Base-by-base conservation (phyloP, 2,113 vertebrate species). In the Heterotilapia buettikoferi region DNA sequence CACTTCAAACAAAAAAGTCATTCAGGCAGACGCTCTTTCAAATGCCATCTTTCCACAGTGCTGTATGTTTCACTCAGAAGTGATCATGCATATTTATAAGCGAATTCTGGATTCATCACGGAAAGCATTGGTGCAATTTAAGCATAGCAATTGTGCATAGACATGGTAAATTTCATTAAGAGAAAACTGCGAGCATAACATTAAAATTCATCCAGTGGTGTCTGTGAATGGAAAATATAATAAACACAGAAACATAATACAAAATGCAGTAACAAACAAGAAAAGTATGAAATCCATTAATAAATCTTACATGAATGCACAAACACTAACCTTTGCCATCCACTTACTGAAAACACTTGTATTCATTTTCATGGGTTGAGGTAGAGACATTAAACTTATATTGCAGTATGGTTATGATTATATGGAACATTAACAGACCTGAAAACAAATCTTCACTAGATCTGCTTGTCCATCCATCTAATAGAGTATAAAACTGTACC, bases 1-100 rank as follows among this genome's bases (percentile, higher is more conserved):
- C 29, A 33, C 9, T 21, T 19, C 26, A 80, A 86, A 79, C 80
- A 79, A 79, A 54, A 79, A 71, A 79, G 19, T n/a, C 9, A 29
- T 59, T 91, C 66, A 43, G n/a, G 56, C 43, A 66, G 76, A 86
- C 76, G 33, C 12, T 52, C 21, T 66, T 66, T 66, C 33, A 66
- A 66, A 66, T 1, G 9, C 53, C 76, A 68, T 9, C 89, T 89
- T 84, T 66, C n/a, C 21, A 40, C 29, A 50, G 31, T 10, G 10
- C 43, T 38, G 29, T 26, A 66, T 56, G 38, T 84, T 88, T 59
- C 16, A 88, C 52, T 56, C 80, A 54, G 47, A 86, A 21, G 29
- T 18, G 24, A 19, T 82, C 56, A 54, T 91, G 38, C 78, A 88
- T 92, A 87, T 88, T 92, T 83, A 92, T 90, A 29, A 63, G 47